Evolutionary conservation across 2,113 vertebrate species (phyloP), one percentile per base, ranked within the genome.

Genomic region (Bufo gargarizans): DNA sequence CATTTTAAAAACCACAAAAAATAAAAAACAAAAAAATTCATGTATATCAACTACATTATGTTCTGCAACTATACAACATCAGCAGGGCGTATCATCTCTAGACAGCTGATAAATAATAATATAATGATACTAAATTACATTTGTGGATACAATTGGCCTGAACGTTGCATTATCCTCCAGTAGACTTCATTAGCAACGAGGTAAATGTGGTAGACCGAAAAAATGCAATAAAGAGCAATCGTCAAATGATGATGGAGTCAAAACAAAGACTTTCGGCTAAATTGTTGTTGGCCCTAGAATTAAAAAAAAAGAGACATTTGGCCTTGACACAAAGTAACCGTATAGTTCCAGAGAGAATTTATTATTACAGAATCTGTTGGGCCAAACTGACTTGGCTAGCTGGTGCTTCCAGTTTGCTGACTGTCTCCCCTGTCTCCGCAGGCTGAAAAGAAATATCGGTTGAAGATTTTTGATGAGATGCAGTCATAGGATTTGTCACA

Each of bases 171-270:
- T 19, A 58, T 71, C 49, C 67, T 17, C 8, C 65, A 58, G 63
- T 50, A 43, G 71, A 84, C 82, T 55, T 84, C 11, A 84, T 84
- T 84, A 84, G 10, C 67, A 33, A 43, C 72, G 82, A 84, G 82
- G 82, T 84, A 71, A 84, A 84, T 71, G 65, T 55, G 67, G 67
- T 71, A 43, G 67, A 84, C 67, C 65, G 43, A 84, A 71, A 76
- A 63, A 82, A 84, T 84, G 65, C 82, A 71, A 84, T 69, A 84
- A 84, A 69, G 65, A 61, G 13, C 19, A 13, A 84, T 71, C 53
- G 50, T 69, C 11, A 53, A 84, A 84, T 49, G 56, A 58, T 72
- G 67, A 22, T 84, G 82, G 82, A 84, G 82, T 84, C 82, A 84
- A 56, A 84, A 84, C 82, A 84, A 69, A 84, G 50, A 8, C 49